Base-by-base conservation (phyloP, 35 echinoderm and acorn worm genomes). In the Strongylocentrotus purpuratus region DNA sequence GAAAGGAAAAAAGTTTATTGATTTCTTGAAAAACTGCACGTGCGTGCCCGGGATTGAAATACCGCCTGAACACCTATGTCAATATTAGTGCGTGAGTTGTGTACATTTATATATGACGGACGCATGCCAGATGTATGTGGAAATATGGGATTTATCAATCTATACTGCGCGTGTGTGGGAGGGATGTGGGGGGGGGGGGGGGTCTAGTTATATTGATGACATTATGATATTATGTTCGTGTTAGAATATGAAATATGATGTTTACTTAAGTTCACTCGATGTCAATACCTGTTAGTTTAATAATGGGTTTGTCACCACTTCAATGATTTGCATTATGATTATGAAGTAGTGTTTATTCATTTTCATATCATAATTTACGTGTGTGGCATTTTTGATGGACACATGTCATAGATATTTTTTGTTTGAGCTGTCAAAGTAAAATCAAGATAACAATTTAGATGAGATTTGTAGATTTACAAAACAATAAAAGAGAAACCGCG, bases 341-440 rank as follows among this genome's bases (percentile, higher is more conserved):
- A 7, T 28, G 20, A 22, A 28, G 25, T 31, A 78, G 65, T 59
- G 5, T 78, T 28, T n/a, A 28, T 78, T 28, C 20, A 78, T 78
- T 78, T n/a, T 78, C 20, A 78, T 78, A 78, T 78, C 65, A 78
- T 78, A 78, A 78, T 78, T 78, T 78, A 78, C 65, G 65, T 78
- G 65, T n/a, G 65, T 78, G 65, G 22, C 65, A 78, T 78, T 78
- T 78, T 78, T 78, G 65, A 78, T 78, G 65, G 65, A 78, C 65
- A 78, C 22, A 78, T 78, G 65, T 78, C 65, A 78, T 7, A 78
- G 65, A 78, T 59, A 78, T 78, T 78, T 4, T n/a, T 28, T 78
- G 7, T n/a, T 22, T 78, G 28, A 78, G 65, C 20, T 78, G 65
- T 78, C 65, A 78, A 78, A 78, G 22, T 28, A n/a, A 3, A 78